Base-by-base conservation (phyloP, 2,888 invertebrate species). In the Microctonus hyperodae region DNA sequence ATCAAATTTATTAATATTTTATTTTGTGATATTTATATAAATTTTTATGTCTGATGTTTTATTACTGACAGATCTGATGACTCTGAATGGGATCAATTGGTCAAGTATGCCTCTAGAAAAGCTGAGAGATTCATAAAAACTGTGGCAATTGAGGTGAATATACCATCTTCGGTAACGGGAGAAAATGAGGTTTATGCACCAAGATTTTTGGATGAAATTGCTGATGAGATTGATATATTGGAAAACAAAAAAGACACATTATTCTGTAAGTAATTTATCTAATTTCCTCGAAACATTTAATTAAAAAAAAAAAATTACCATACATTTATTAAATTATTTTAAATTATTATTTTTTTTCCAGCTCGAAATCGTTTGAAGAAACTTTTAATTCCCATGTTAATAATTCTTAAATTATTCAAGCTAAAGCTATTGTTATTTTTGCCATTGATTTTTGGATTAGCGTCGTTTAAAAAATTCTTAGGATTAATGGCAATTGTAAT, bases 401-500 rank as follows among this genome's bases (percentile, higher is more conserved):
- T 94, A 75, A 90, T 94, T 73, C 83, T 94, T 73, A 94, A 94
- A 85, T 86, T 94, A 75, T 94, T 94, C 88, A 94, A 94, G 85
- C 81, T 94, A 80, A 94, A 94, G 80, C 86, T 94, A 61, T 86
- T 94, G 2, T 86, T 94, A 5, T 93, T 94, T 86, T 84, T 94
- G 83, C 94, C 94, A 1, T 87, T 94, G 73, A 93, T 94, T 73
- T 86, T 94, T 56, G 94, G 94, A 1, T 86, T 94, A 72, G 94
- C 91, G 31, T 94, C 94, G 59, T 92, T 94, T 80, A 94, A 94
- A 85, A 94, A 94, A 79, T 88, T 94, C 82, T 87, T 94, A 0
- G 92, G 92, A 51, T 90, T 94, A 82, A 86, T 93, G 78, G 93
- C 93, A 11, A 89, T 94, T 33, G 88, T 93, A 44, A 86, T 94